These are phyloP conservation scores for Himantopus leucocephalus DNA, from an alignment of 2,113 vertebrate species.

Conservation along the genomic window DNA sequence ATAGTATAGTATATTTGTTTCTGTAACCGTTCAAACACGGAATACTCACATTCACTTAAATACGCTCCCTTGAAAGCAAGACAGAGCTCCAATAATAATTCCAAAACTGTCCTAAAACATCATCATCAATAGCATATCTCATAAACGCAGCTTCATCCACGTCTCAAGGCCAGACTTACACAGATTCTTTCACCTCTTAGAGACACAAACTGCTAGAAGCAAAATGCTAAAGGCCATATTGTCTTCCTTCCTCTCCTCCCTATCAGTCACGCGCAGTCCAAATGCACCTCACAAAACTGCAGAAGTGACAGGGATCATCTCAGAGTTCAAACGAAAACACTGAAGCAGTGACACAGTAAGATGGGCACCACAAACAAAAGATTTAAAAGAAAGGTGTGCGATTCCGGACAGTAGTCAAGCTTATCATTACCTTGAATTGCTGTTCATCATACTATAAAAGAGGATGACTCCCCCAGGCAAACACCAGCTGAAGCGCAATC, in stretches of 20 bases:
- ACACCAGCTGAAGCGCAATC: background rate
- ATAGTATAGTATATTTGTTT: background rate
- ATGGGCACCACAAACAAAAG: background rate
- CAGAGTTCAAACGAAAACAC: background rate
- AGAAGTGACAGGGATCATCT: background rate
- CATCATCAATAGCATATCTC: background rate
- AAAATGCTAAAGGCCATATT: background rate
- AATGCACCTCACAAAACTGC: background rate
- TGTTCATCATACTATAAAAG: background rate
- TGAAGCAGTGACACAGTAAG: background rate
- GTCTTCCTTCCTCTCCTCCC: background rate
- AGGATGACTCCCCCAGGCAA: background rate
- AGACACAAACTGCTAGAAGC: background rate
- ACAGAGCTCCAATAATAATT: background rate
- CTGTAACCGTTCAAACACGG: background rate
- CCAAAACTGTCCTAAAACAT: background rate
- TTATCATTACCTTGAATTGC: background rate
- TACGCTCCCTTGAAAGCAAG: background rate
- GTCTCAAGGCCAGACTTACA: background rate
- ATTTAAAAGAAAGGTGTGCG: rapidly evolving
- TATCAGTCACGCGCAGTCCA: background rate
- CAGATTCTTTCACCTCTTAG: background rate
- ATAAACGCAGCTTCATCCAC: background rate
- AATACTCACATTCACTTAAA: background rate
- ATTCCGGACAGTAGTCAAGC: background rate